A percentile compares a stretch with the other conserved stretches of the same genome.
Conservation (phyloP, 2,113 vertebrate genomes). For the Climacteris rufus region DNA sequence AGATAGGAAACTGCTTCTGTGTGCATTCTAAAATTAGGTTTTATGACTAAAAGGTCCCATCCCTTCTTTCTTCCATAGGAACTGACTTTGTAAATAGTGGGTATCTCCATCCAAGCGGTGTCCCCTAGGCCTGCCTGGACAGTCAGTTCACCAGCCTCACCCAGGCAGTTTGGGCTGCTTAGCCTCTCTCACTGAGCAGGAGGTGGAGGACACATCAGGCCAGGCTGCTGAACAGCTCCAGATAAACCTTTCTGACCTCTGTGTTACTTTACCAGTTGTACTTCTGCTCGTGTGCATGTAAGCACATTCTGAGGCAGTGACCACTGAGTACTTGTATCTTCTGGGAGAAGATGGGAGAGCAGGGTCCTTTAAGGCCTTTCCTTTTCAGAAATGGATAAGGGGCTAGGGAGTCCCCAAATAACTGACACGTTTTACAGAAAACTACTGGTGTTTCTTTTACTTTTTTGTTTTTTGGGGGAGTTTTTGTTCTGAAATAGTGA, state of each 20-base stretch:
- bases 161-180: not conserved
- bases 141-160: not conserved
- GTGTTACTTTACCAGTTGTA: not conserved
- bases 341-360: not conserved
- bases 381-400: not conserved
- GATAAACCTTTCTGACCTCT: not conserved
- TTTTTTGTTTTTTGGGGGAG: not conserved
- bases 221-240: not conserved
- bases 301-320: not conserved
- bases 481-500: not conserved
- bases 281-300: not conserved
- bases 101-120: not conserved
- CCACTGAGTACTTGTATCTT: not conserved
- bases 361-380: not conserved
- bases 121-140: not conserved
- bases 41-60: not conserved
- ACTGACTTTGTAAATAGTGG: not conserved
- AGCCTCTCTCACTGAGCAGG: not conserved
- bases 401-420: not conserved
- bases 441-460: not conserved
- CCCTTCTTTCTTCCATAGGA: not conserved
- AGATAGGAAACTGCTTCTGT: not conserved
- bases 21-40: not conserved
- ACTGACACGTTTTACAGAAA: not conserved
- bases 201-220: not conserved